Base-by-base conservation (phyloP, 2,888 invertebrate genomes). In the Andrena chrysosceles region DNA sequence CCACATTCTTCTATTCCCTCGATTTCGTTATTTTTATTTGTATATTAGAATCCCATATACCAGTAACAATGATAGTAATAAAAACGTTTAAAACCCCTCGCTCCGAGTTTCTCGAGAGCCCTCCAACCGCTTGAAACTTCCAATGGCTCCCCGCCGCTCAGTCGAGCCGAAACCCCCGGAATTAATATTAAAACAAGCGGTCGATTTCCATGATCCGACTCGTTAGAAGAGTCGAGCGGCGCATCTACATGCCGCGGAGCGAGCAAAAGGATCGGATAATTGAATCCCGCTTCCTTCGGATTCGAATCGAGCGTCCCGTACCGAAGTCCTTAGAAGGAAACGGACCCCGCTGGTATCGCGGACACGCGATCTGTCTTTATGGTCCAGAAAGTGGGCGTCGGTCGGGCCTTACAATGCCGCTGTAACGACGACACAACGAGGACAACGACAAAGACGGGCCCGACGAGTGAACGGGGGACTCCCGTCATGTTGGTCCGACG, bases 361-460 rank as follows among this genome's bases (percentile, higher is more conserved):
- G 87, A 82, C 89, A 86, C 86, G 87, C 91, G 91, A 91, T 91
- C 91, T 92, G 91, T 91, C 91, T 91, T 91, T 91, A 91, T 90
- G 89, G 90, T 85, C 87, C 89, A 42, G 88, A 91, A 91, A 91
- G 91, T 91, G 91, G 91, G 91, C 91, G 91, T 91, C 87, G 87
- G 86, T 85, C 78, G 68, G 85, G 86, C 56, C 75, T 75, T 85
- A 87, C 87, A 87, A 87, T 87, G 85, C 81, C 81, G 70, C 74
- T 81, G 81, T 87, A 87, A 87, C 87, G 85, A 87, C 87, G 80
- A 85, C 84, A 79, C 84, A 84, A 86, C 86, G 86, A 69, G 86
- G 74, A 87, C 87, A 80, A 77, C 74, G 76, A 70, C 72, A 63
- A 83, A 75, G 76, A 83, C 80, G 72, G 79, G 49, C 31, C 72